These are phyloP conservation scores for Chrysodeixis includens DNA, from an alignment of 2,888 invertebrate species.

Conservation along the genomic window DNA sequence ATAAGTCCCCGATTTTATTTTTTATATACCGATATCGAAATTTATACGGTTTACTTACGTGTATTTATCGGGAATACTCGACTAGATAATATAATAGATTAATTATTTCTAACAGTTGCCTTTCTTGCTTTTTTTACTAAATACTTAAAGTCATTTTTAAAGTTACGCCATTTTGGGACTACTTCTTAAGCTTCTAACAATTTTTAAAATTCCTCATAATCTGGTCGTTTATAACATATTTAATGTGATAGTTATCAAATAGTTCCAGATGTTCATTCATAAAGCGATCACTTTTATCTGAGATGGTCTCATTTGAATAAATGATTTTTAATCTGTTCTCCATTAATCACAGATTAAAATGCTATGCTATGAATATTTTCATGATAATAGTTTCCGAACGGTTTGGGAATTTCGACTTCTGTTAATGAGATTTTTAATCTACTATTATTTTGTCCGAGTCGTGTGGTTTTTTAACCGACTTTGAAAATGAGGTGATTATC, in stretches of 20 bases:
- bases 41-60: too few species aligned
- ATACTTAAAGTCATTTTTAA: not conserved
- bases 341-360: not conserved
- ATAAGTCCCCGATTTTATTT: too few species aligned
- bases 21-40: too few species aligned
- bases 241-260: not conserved
- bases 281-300: not conserved
- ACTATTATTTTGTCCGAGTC: not conserved
- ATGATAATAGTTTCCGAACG: not conserved
- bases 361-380: not conserved
- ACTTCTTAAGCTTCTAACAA: too few species aligned
- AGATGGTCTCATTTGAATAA: slow-evolving; percentile 4
- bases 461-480: not conserved
- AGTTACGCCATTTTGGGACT: too few species aligned
- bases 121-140: too few species aligned
- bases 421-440: not conserved
- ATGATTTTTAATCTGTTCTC: not conserved
- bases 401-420: not conserved
- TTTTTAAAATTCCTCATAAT: too few species aligned
- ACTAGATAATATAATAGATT: too few species aligned
- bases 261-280: not conserved
- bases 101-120: too few species aligned
- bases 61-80: too few species aligned
- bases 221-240: too few species aligned
- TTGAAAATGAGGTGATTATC: too few species aligned